Base-by-base conservation (phyloP, 2,113 vertebrate species). In the Spermophilus dauricus region DNA sequence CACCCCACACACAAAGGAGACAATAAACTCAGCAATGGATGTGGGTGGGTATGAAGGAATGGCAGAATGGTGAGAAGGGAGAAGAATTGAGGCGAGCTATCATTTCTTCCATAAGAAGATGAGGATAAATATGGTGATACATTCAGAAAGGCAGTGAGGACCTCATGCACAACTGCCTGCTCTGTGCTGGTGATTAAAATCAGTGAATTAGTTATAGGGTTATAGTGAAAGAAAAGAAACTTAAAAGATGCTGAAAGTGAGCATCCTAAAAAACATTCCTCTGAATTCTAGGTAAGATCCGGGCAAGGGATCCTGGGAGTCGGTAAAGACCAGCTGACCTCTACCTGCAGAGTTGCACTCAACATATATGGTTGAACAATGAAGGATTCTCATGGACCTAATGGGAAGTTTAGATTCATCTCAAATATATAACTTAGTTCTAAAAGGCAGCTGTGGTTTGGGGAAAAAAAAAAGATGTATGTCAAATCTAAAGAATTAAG, bases 401-500 rank as follows among this genome's bases (percentile, higher is more conserved):
- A 18, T 18, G 16, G 30, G 8, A 78, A 42, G 13, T 48, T 70
- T 42, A 75, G 16, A 76, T 86, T 94, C 48, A 53, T 86, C 20
- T 26, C 11, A 58, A 82, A 70, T 81, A 16, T 30, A 18, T 26
- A 92, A 61, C 9, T 65, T 24, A 69, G 87, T 39, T 88, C n/a
- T 42, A 91, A 91, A 86, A 87, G 37, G 16, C n/a, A 81, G 2
- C 24, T 1, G 18, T 65, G 5, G 4, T 87, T 88, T 88, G 39
- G 26, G 51, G n/a, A n/a, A n/a, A 58, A 67, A 28, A 61, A 51
- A 51, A 96, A 48, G 17, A 75, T 45, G 20, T 39, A 70, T 63
- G 76, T 76, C 37, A 48, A 82, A 82, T 39, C 14, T 86, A 77
- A 72, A 89, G 69, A 72, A 82, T n/a, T 48, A 58, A 28, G 20